phyloP scores from a whole-genome alignment of 2,113 vertebrate species.

The Apus apus region DNA sequence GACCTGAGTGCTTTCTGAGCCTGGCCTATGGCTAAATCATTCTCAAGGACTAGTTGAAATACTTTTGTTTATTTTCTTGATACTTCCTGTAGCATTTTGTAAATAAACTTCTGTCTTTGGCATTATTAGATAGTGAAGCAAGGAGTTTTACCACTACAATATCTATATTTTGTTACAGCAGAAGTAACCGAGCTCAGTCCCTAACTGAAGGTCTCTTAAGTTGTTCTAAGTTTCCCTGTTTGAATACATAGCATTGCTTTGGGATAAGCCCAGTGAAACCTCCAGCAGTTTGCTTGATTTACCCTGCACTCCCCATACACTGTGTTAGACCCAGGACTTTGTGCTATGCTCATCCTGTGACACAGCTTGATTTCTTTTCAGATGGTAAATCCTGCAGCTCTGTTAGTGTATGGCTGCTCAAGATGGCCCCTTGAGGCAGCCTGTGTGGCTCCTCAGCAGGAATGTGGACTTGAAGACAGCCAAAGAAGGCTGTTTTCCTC shows the following conservation, averaged over 20 bases:
- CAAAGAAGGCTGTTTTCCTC: neutral
- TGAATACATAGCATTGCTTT: neutral
- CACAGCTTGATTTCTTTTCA: neutral
- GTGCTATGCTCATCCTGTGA: neutral
- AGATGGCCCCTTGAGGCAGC: neutral
- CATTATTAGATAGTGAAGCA: neutral
- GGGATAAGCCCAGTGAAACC: neutral
- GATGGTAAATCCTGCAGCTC: neutral
- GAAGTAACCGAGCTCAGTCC: neutral
- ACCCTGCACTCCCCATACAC: neutral
- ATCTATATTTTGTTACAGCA: neutral
- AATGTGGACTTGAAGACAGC: neutral
- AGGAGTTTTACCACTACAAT: neutral
- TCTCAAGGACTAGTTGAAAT: neutral
- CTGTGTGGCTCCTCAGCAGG: neutral
- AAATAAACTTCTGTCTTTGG: neutral
- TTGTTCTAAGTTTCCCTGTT: neutral
- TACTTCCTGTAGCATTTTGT: neutral
- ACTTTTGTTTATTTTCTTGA: neutral
- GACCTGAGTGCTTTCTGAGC: neutral
- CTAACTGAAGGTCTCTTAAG: neutral
- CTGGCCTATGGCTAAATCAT: neutral
- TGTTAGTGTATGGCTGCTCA: rapidly evolving
- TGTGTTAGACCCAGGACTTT: neutral
- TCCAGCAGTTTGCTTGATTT: neutral